Percentiles rank a stretch among this genome's conserved stretches.
Evolutionary conservation across 1,140 invertebrate species (phyloP).

Genomic region (Atta cephalotes): DNA sequence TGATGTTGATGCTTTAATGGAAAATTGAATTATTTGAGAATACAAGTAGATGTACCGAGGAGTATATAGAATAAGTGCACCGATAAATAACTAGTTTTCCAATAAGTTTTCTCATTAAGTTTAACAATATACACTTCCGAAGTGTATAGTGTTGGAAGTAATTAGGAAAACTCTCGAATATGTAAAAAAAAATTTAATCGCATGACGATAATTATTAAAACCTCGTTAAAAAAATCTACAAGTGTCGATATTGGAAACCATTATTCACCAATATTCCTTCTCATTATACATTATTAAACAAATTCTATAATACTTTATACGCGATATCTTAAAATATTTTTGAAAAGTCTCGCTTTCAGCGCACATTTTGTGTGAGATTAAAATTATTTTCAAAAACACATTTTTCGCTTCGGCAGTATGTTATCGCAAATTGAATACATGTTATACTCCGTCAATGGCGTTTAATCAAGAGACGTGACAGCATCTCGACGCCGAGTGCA

Average conservation of each 20-base stretch:
- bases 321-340: neutral
- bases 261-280: neutral
- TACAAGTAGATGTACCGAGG: neutral
- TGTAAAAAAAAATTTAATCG: neutral
- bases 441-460: neutral
- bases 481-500: conserved; percentile 11
- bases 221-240: neutral
- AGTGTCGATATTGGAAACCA: neutral
- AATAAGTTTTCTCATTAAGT: neutral
- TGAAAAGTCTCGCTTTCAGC: neutral
- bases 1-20: neutral
- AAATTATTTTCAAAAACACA: neutral
- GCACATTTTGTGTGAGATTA: neutral
- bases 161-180: neutral
- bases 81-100: neutral
- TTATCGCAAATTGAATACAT: conserved; percentile 43
- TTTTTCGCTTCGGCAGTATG: neutral
- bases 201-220: neutral
- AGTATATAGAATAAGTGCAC: neutral
- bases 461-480: conserved; percentile 44
- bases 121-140: neutral
- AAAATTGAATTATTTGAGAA: conserved; percentile 23
- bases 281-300: neutral
- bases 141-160: neutral
- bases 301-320: neutral